Conservation (phyloP, 2,888 invertebrate genomes). For the Morpho helenor region DNA sequence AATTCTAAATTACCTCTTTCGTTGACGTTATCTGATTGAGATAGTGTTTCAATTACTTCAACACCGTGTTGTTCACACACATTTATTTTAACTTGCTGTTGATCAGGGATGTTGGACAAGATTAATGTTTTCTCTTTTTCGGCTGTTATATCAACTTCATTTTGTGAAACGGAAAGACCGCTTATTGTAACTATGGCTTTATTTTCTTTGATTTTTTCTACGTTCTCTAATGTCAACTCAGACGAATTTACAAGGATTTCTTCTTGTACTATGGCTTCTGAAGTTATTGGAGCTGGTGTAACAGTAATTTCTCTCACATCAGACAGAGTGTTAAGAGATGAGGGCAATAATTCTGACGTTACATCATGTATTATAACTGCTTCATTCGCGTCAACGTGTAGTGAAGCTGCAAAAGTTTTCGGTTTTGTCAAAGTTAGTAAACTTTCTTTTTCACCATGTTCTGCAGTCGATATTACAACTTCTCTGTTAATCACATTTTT, state of each 20-base stretch:
- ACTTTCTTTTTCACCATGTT: slow-evolving; percentile 79
- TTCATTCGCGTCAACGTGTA: slow-evolving; percentile 54
- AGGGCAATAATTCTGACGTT: slow-evolving; percentile 62
- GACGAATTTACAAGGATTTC: slow-evolving; percentile 74
- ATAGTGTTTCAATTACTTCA: slow-evolving; percentile 74
- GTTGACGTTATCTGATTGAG: slow-evolving; percentile 73
- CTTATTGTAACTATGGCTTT: slow-evolving; percentile 66
- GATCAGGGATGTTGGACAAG: slow-evolving; percentile 52
- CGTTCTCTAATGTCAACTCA: slow-evolving; percentile 50
- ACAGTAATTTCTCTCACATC: slow-evolving; percentile 49
- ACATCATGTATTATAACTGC: slow-evolving; percentile 76
- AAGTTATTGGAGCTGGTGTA: slow-evolving; percentile 58
- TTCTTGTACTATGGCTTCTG: slow-evolving; percentile 78
- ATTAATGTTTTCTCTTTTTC: slow-evolving; percentile 79
- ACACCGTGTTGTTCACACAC: slow-evolving; percentile 70
- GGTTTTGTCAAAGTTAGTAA: slow-evolving; percentile 34
- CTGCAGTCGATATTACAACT: slow-evolving; percentile 72
- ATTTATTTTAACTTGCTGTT: slow-evolving; percentile 58
- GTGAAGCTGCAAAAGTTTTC: slow-evolving; percentile 36
- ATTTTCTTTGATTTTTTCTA: slow-evolving; percentile 40
- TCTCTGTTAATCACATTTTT: slow-evolving; percentile 76
- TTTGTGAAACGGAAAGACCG: slow-evolving; percentile 77
- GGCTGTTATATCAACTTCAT: slow-evolving; percentile 73
- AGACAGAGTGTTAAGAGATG: slow-evolving; percentile 41
- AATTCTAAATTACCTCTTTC: slow-evolving; percentile 59